phyloP scores from a whole-genome alignment of 30 jellyfish, hydroid and myxozoan species.

The Aurelia aurita region DNA sequence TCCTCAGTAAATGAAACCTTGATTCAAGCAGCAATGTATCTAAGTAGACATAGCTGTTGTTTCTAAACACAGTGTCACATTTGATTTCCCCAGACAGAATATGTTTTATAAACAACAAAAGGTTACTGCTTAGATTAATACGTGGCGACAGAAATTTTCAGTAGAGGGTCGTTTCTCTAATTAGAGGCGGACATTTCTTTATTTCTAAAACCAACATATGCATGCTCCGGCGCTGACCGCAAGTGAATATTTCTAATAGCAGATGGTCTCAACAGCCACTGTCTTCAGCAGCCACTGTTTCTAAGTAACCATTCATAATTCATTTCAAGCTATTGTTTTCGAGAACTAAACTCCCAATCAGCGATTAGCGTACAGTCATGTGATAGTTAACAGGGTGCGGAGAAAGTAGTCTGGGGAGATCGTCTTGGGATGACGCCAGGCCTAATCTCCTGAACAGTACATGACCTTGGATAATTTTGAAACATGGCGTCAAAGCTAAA shows the following conservation, averaged over 20 bases:
- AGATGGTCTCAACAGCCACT: slow-evolving; percentile 59
- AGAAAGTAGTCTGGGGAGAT: slow-evolving; percentile 20
- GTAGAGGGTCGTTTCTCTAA: not conserved
- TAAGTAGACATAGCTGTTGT: too few relatives aligned
- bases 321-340: slow-evolving; percentile 13
- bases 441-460: slow-evolving; percentile 55
- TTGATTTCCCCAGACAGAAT: not conserved
- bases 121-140: not conserved
- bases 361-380: slow-evolving; percentile 6
- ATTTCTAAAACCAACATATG: slow-evolving; percentile 45
- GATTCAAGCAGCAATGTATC: too few relatives aligned
- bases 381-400: slow-evolving; percentile 29
- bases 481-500: slow-evolving; percentile 45
- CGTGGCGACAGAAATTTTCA: slow-evolving; percentile 26
- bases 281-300: slow-evolving; percentile 25
- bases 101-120: not conserved
- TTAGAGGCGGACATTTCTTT: slow-evolving; percentile 22
- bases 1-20: too few relatives aligned
- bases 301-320: slow-evolving; percentile 41
- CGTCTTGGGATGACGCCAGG: slow-evolving; percentile 45
- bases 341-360: slow-evolving; percentile 13
- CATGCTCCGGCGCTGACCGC: slow-evolving; percentile 61
- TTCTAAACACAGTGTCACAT: too few relatives aligned
- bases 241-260: slow-evolving; percentile 21
- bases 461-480: slow-evolving; percentile 35